Base-by-base conservation (phyloP, 2,888 invertebrate genomes). In the Agrochola lychnidis region DNA sequence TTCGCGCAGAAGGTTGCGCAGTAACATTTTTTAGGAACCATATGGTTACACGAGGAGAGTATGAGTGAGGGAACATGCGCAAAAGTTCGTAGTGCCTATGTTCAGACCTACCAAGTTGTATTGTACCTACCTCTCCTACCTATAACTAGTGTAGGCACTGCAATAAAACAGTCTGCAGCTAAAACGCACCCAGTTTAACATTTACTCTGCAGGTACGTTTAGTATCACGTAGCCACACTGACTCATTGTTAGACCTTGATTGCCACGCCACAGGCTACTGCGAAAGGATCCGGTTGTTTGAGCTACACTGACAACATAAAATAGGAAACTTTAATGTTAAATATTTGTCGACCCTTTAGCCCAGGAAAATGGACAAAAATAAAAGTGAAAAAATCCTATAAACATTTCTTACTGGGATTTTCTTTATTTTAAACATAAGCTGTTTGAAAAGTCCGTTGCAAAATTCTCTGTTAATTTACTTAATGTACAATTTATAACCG, bases 191-290 rank as follows among this genome's bases (percentile, higher is more conserved):
- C 62, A 79, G 62, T 76, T 70, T 48, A 73, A 72, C 77, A 71
- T 83, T 81, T 61, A 73, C 53, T 73, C 64, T 53, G 14, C 40
- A 40, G 70, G 76, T 75, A 69, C 61, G 63, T 68, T 78, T 59
- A 71, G 73, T 68, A 77, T 56, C 73, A 73, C 72, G 61, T 78
- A 73, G 53, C 36, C 45, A 36, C 56, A 30, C 56, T 85, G 87
- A 78, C 69, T 85, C 87, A 78, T 84, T 83, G 87, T 83, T n/a
- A 63, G 63, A 78, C 85, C 85, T 85, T 80, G 87, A 85, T 84
- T 80, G 71, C 87, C 45, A 86, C 63, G 63, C 75, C 84, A 73
- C 71, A 74, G 61, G 64, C 66, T 74, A 10, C 53, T 48, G 14
- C 63, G 70, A 76, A 76, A 74, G 85, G 74, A 81, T 69, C 81